These are phyloP conservation scores for Porites rus DNA, from an alignment of 92 coral and sea anemone genomes.

Conservation along the genomic window DNA sequence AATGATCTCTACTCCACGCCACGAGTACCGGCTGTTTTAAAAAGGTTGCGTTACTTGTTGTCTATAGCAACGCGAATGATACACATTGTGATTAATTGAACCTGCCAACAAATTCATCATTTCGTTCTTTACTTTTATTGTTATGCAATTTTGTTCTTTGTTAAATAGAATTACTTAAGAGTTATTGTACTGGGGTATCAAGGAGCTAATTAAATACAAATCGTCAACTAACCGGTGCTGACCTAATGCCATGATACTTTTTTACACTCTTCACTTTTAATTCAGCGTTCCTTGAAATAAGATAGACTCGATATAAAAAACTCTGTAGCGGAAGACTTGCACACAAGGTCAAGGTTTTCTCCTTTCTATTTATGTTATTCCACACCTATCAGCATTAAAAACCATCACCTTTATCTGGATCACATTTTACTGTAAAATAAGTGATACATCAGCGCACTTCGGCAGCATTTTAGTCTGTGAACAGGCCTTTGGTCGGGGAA, in stretches of 20 bases:
- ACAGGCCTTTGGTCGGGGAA: too few species aligned
- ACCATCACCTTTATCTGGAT: too few species aligned
- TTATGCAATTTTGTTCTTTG: constrained; percentile 21
- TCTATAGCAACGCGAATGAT: constrained; percentile 34
- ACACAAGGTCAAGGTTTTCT: too few species aligned
- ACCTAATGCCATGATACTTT: background rate
- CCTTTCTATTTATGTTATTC: too few species aligned
- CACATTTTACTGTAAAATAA: too few species aligned
- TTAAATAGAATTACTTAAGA: background rate
- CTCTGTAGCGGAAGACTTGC: too few species aligned
- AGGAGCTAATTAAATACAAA: background rate
- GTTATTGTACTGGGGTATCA: constrained; percentile 1
- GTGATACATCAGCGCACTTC: too few species aligned
- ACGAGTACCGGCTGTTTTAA: background rate
- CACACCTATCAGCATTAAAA: too few species aligned
- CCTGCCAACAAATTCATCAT: background rate
- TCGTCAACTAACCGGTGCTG: background rate
- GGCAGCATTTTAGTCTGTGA: too few species aligned
- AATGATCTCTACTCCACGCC: background rate
- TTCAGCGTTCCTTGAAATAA: too few species aligned
- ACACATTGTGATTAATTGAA: constrained; percentile 1
- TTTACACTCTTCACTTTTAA: too few species aligned
- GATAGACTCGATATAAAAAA: too few species aligned
- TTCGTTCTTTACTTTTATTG: background rate
- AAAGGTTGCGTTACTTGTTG: constrained; percentile 36